Evolutionary conservation across 30 jellyfish, hydroid and myxozoan genomes (phyloP), one percentile per base, ranked within the genome.

Genomic region (Sanderia malayensis): DNA sequence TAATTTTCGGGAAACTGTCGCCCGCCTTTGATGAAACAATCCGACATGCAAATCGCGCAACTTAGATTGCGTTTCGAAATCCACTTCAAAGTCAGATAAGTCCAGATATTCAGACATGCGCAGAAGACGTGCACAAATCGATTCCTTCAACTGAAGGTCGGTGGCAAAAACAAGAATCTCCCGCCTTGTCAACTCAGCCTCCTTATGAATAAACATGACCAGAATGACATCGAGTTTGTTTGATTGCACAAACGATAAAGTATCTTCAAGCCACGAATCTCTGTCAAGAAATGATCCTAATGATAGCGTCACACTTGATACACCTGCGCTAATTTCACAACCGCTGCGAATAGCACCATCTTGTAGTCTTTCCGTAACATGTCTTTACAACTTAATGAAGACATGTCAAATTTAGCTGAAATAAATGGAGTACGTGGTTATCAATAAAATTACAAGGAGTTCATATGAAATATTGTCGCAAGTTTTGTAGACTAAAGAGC

Each of bases 291-390:
- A 70, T 11, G 22, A 49, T 22, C 25, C 47, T 2, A 86, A 73
- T 2, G 81, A 58, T n/a, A 66, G 19, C 0, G 88, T 84, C 20
- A 80, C 58, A 29, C 96, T 85, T 0, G 98, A 84, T 23, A 91
- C 70, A 3, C 95, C 95, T 28, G 81, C 30, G 32, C 73, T 62
- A 2, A 13, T 25, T 2, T 19, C 46, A 20, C 23, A 25, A 34
- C 27, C 76, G n/a, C n/a, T n/a, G n/a, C n/a, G n/a, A n/a, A 20
- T 20, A 34, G 44, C 31, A 65, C 74, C 21, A 18, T 25, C 81
- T 91, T 91, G 69, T 47, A 74, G 61, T 91, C 98, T 74, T 83
- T 91, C 11, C 98, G 95, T 19, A 91, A 86, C 24, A 83, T 53
- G 75, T 83, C 93, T 1, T 27, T 41, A 0, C 78, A 61, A 1